phyloP scores from a whole-genome alignment of 1,140 invertebrate genomes.

The Octopus sinensis region DNA sequence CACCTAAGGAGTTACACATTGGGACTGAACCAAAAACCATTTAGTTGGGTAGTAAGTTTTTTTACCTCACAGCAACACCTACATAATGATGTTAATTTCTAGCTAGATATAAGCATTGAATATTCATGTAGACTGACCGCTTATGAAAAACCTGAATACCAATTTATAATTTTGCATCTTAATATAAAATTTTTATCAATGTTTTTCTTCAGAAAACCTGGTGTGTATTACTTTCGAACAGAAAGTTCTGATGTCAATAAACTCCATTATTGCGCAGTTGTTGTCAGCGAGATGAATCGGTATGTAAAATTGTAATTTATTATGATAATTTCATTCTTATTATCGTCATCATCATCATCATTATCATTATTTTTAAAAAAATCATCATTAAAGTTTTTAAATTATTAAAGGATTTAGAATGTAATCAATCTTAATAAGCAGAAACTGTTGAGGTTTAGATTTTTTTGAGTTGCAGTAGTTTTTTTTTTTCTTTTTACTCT shows the following conservation, averaged over 20 bases:
- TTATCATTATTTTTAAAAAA: not conserved
- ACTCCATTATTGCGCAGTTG: constrained; percentile 50
- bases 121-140: too few relatives aligned
- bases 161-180: not conserved
- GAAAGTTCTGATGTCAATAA: constrained; percentile 44
- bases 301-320: constrained; percentile 25
- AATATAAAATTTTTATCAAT: not conserved
- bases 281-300: constrained; percentile 48
- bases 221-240: constrained; percentile 54
- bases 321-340: not conserved
- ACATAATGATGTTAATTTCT: too few relatives aligned
- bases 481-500: too few relatives aligned
- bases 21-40: too few relatives aligned
- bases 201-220: constrained; percentile 45
- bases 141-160: too few relatives aligned
- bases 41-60: too few relatives aligned
- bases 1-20: too few relatives aligned
- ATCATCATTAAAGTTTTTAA: not conserved
- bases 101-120: too few relatives aligned
- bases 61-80: too few relatives aligned
- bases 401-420: not conserved
- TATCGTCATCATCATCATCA: not conserved
- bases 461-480: not conserved
- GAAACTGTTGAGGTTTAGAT: not conserved
- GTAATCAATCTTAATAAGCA: not conserved